A percentile compares a stretch with the other conserved stretches of the same genome.
phyloP scores from a whole-genome alignment of 2,113 vertebrate genomes.

The Orycteropus afer region DNA sequence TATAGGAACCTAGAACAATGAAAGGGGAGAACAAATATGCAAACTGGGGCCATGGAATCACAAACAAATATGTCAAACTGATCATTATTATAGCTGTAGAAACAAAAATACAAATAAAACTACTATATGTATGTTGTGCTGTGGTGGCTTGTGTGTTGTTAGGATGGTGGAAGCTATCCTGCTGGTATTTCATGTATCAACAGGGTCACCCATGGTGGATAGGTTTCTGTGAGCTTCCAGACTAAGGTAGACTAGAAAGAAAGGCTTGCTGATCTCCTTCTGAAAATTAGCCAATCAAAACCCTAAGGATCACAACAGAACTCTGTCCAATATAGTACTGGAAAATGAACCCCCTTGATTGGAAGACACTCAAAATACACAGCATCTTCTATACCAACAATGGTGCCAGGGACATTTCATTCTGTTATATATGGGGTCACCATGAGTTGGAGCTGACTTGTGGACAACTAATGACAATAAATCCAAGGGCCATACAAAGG shows the following conservation, averaged over 20 bases:
- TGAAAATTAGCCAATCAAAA: neutral
- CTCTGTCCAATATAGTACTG: neutral
- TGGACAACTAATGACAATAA: too few relatives aligned
- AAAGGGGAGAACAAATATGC: neutral
- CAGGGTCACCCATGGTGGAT: too few relatives aligned
- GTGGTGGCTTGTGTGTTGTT: neutral
- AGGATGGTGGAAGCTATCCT: neutral
- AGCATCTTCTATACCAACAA: neutral
- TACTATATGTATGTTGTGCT: neutral
- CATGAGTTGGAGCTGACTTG: too few relatives aligned
- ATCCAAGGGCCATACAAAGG: neutral
- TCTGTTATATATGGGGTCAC: neutral
- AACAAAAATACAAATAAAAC: neutral
- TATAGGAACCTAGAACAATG: neutral
- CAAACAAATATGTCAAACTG: neutral
- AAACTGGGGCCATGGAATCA: neutral
- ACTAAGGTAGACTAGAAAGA: too few relatives aligned
- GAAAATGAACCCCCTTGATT: neutral
- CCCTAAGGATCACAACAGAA: neutral
- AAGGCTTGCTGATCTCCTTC: neutral
- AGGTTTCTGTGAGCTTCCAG: too few relatives aligned
- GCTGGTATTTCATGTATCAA: neutral
- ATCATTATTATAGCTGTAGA: neutral
- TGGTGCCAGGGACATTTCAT: neutral
- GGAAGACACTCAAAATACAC: neutral